Percentiles rank a stretch among this genome's conserved stretches.
Conservation (phyloP, 2,888 invertebrate genomes). For the Stenchaetothrips biformis region DNA sequence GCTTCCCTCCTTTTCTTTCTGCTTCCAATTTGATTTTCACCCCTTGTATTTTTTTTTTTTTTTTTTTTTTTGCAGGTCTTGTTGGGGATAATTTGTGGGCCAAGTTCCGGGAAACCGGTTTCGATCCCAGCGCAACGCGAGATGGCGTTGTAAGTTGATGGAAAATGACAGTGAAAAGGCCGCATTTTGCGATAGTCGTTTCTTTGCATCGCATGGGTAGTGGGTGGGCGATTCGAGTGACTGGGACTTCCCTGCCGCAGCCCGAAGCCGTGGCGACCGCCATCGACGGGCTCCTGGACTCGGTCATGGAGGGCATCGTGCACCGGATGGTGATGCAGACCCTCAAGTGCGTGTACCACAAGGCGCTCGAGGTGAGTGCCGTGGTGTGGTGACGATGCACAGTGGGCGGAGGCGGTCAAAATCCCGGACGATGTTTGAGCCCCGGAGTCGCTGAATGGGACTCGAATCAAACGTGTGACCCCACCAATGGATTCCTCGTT, state of each 20-base stretch:
- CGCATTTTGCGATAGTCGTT: background rate
- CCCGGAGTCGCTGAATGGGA: no score
- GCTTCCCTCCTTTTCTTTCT: no score
- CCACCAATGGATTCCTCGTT: no score
- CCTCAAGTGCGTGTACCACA: slow-evolving; percentile 21
- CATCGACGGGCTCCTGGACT: background rate
- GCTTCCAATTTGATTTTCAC: no score
- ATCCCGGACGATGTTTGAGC: no score
- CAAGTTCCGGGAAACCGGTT: background rate
- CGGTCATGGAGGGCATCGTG: slow-evolving; percentile 17
- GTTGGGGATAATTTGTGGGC: background rate
- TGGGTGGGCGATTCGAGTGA: background rate
- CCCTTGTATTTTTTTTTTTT: no score
- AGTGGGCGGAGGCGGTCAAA: no score
- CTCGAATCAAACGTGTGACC: no score
- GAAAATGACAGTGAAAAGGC: background rate
- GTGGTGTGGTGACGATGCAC: no score
- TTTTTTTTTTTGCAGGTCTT: background rate
- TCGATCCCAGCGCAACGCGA: background rate
- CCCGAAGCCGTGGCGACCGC: background rate
- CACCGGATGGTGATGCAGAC: slow-evolving; percentile 20
- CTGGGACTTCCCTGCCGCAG: background rate
- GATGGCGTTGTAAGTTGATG: background rate
- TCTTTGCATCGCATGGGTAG: background rate
- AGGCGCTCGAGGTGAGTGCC: slow-evolving; percentile 8